Evolutionary conservation across 1,140 invertebrate genomes (phyloP).

Genomic region (Hyles vespertilio): DNA sequence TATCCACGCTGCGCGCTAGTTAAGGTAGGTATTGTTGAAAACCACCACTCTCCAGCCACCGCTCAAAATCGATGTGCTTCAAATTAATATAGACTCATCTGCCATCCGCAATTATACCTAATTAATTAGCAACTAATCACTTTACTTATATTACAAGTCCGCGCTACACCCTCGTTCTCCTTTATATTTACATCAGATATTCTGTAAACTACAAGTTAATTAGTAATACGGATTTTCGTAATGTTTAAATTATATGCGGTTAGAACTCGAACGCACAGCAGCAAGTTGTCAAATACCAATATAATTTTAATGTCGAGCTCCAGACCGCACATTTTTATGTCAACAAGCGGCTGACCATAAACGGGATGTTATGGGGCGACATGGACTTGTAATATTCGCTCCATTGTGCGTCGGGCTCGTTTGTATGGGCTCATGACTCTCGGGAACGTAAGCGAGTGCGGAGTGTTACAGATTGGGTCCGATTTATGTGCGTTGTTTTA

Average conservation of each 20-base stretch:
- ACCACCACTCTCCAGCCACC: background rate
- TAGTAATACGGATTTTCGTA: too few relatives aligned
- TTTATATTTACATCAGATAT: too few relatives aligned
- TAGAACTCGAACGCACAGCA: too few relatives aligned
- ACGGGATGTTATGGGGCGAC: slow-evolving; percentile 1
- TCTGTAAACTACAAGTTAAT: too few relatives aligned
- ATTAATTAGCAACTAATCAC: too few relatives aligned
- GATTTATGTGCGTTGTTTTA: slow-evolving; percentile 22
- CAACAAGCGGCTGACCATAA: slow-evolving; percentile 1
- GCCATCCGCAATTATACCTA: too few relatives aligned
- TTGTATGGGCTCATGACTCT: background rate
- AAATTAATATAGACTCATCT: too few relatives aligned
- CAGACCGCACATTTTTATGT: background rate
- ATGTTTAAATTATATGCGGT: too few relatives aligned
- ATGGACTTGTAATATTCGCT: background rate
- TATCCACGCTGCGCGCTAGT: slow-evolving; percentile 1
- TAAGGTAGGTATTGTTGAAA: slow-evolving; percentile 1
- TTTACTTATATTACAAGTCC: too few relatives aligned
- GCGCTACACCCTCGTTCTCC: too few relatives aligned
- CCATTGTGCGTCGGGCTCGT: slow-evolving; percentile 1
- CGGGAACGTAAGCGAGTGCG: slow-evolving; percentile 2
- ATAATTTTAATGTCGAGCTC: background rate
- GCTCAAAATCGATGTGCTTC: background rate
- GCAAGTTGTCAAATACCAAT: background rate
- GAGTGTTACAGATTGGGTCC: slow-evolving; percentile 30